phyloP scores from a whole-genome alignment of 2,888 invertebrate genomes.

The Stenchaetothrips biformis region DNA sequence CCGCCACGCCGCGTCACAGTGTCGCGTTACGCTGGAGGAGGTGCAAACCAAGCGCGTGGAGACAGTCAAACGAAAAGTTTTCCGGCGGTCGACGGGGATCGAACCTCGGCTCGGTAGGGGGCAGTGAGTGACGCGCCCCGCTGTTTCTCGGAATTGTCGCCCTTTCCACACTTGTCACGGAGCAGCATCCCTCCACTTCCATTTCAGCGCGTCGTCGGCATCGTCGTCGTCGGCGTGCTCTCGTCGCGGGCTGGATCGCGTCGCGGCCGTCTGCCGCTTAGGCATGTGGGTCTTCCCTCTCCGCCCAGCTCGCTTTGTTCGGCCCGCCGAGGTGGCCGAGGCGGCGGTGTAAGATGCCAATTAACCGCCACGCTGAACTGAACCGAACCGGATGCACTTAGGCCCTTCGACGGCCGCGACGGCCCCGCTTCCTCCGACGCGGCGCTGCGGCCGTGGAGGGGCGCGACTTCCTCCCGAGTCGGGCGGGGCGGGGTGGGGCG shows the following conservation, averaged over 20 bases:
- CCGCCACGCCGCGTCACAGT: not conserved
- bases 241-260: not conserved
- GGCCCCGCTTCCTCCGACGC: not conserved
- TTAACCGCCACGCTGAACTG: not conserved
- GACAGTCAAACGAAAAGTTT: no score
- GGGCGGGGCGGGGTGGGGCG: not conserved
- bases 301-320: not conserved
- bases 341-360: not conserved
- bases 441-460: not conserved
- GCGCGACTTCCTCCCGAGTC: not conserved
- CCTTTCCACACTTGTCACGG: no score
- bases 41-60: no score
- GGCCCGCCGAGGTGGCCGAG: not conserved
- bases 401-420: not conserved
- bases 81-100: no score
- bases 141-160: no score
- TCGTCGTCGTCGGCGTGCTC: no score
- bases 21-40: no score
- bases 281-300: not conserved
- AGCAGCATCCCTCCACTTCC: no score
- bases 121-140: no score
- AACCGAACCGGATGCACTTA: not conserved
- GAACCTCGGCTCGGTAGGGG: no score
- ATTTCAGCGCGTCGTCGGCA: no score
- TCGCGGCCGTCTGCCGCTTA: not conserved